A percentile compares a stretch with the other conserved stretches of the same genome.
These are phyloP conservation scores for Tetrax tetrax DNA, from an alignment of 2,113 vertebrate species.

Conservation along the genomic window DNA sequence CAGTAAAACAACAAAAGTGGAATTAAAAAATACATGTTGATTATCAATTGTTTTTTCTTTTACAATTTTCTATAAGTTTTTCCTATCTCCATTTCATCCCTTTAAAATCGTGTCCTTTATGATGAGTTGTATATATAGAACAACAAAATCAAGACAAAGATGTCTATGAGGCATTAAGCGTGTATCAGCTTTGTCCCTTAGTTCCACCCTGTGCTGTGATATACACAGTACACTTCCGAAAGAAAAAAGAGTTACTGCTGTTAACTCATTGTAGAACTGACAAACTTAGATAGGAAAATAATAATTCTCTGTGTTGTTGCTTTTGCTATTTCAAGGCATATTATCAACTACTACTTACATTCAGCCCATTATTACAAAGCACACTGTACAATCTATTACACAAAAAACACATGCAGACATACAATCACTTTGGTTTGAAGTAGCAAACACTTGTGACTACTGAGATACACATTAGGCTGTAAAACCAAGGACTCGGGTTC, in stretches of 20 bases:
- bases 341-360: background rate
- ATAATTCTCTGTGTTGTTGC: background rate
- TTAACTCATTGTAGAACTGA: background rate
- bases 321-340: background rate
- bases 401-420: background rate
- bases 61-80: background rate
- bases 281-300: slow-evolving; percentile 18
- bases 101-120: background rate
- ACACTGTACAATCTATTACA: background rate
- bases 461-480: background rate
- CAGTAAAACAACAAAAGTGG: background rate
- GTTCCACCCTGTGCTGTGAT: background rate
- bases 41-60: background rate
- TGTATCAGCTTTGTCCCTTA: background rate
- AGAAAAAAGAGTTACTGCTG: background rate
- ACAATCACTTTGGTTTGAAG: background rate
- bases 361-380: background rate
- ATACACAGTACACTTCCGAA: background rate
- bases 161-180: background rate
- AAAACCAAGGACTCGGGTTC: background rate
- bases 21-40: background rate
- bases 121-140: background rate
- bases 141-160: background rate
- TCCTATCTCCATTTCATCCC: background rate
- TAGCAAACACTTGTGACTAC: background rate